Base-by-base conservation (phyloP, 2,797 vertebrate species). In the Enteromius mattozi region DNA sequence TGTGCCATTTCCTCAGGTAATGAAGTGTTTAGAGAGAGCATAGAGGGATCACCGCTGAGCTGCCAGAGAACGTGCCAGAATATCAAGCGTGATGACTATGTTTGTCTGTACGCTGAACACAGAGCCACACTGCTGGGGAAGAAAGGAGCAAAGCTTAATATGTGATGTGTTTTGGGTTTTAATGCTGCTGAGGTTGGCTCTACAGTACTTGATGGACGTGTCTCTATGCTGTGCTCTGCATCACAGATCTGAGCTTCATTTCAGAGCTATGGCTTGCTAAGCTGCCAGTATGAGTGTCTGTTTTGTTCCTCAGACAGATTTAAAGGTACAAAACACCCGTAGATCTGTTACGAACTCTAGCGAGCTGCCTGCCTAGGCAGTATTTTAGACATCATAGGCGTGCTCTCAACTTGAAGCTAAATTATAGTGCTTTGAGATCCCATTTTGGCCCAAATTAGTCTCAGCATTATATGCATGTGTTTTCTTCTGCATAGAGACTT, bases 1-100 rank as follows among this genome's bases (percentile, higher is more conserved):
- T 56, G 80, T 86, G 54, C 68, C 66, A 54, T 82, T 79, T 86
- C 80, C 80, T 78, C 75, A 72, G 85, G 80, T 86, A 86, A 78
- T 79, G 76, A 78, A 82, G 74, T 77, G 65, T 77, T 86, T 82
- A 78, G 66, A 78, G 77, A 78, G 68, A 68, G 47, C 74, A 71
- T 35, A 63, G 70, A 82, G 68, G 66, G 27, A 66, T 63, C 74
- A 49, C 71, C 16, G 30, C 84, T 69, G 47, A 78, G 79, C 79
- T 85, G 63, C 84, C 72, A 81, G 56, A 47, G 61, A 42, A 59
- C 21, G 7, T 81, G 84, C 84, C 84, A 77, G 27, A 85, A 81
- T 82, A 82, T 59, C 35, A 49, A 85, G 63, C 37, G 9, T 63
- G 79, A 81, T 81, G 79, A 77, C 79, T 77, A 24, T 81, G 61